These are phyloP conservation scores for Hypotaenidia okinawae DNA, from an alignment of 2,797 vertebrate genomes.

Conservation along the genomic window DNA sequence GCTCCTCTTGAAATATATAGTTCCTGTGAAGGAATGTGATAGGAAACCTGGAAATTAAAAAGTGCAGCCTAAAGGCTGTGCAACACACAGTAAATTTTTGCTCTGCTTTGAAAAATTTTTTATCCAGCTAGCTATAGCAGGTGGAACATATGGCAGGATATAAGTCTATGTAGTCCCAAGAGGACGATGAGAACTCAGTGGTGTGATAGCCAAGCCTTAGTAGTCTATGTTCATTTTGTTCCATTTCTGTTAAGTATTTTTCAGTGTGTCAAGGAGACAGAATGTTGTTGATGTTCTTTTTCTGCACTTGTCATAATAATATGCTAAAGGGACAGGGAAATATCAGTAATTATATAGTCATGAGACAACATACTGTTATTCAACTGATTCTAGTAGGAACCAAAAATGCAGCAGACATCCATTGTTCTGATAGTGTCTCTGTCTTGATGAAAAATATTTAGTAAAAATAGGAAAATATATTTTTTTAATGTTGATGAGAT, in stretches of 20 bases:
- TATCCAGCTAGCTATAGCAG: not conserved
- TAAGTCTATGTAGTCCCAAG: not conserved
- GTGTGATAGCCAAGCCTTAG: not conserved
- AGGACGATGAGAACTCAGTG: not conserved
- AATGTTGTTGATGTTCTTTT: not conserved
- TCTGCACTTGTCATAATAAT: slow-evolving; percentile 8
- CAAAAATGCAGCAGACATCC: not conserved
- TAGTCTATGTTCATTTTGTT: not conserved
- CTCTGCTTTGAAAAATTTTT: not conserved
- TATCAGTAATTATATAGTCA: not conserved
- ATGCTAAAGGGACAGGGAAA: not conserved
- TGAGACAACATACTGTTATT: not conserved
- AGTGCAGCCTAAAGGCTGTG: not conserved
- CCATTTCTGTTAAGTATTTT: not conserved
- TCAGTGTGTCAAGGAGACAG: not conserved
- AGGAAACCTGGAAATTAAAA: not conserved
- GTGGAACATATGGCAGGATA: not conserved
- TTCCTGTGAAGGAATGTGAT: not conserved
- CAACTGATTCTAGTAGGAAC: not conserved
- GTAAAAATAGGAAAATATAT: not conserved
- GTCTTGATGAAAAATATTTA: not conserved
- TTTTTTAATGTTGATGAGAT: not conserved
- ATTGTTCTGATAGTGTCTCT: not conserved
- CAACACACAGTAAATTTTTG: not conserved
- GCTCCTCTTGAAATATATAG: not conserved